Evolutionary conservation across 2,888 invertebrate genomes (phyloP), one percentile per base, ranked within the genome.

Genomic region (Thumatha senex): DNA sequence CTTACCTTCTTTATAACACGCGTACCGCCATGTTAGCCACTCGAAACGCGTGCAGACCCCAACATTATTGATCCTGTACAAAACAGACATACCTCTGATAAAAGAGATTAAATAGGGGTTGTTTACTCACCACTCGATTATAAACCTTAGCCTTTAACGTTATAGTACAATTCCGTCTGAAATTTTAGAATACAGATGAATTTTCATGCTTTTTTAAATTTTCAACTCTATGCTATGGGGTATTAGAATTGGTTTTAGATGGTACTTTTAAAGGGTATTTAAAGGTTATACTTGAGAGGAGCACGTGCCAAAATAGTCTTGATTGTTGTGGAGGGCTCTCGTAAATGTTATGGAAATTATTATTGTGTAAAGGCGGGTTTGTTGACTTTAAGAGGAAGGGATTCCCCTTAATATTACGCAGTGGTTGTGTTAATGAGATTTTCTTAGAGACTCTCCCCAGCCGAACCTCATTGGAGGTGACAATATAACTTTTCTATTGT

Each of bases 231-330:
- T 14, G 8, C 2, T 29, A n/a, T n/a, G n/a, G 7, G 18, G 7
- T 11, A 40, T 24, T 44, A 40, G 1, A 35, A 31, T 44, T 15
- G 34, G 14, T 35, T 34, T 51, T 40, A 40, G 8, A 3, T 30
- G 13, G 24, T 54, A 44, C 46, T 56, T 51, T 36, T 31, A 51
- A 45, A 56, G 58, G 57, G 40, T 56, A 53, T 52, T 40, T 36
- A 14, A 55, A 47, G 56, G 54, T 54, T 61, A 56, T 61, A 65
- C 66, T 72, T 72, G 68, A 64, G 78, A 78, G 63, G 72, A 70
- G 67, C 69, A 61, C 74, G 75, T 76, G 78, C 72, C 74, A 54
- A 72, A 73, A 68, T 72, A 38, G 12, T 29, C 35, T 14, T 38
- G 36, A 45, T 45, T 68, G 64, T 63, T 71, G 65, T 63, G 56